Evolutionary conservation across 2,888 invertebrate genomes (phyloP).

Genomic region (Hipparchia sbordonii): DNA sequence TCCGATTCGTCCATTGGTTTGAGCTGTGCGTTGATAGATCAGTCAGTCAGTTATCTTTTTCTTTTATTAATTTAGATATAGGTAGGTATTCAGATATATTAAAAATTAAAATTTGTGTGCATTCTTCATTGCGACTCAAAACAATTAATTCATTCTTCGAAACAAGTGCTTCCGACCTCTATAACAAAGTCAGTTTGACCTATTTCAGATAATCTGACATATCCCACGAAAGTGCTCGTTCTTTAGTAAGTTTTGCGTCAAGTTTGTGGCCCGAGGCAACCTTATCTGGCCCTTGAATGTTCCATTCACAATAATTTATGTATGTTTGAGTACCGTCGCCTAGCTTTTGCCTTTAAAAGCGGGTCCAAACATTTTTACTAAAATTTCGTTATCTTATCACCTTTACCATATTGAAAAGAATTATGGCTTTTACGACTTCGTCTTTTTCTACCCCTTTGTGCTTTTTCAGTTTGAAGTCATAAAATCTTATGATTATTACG

Average conservation of each 20-base stretch:
- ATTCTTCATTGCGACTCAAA: too few relatives aligned
- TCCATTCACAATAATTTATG: conserved; percentile 77
- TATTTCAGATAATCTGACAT: conserved; percentile 53
- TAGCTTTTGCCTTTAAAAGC: conserved; percentile 34
- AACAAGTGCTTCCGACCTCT: neutral
- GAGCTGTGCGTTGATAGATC: too few relatives aligned
- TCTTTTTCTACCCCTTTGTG: neutral
- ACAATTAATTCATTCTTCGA: neutral
- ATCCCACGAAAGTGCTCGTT: conserved; percentile 67
- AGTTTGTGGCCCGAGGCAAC: conserved; percentile 56
- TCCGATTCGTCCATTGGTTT: too few relatives aligned
- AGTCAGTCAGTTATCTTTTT: too few relatives aligned
- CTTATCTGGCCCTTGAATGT: conserved; percentile 67
- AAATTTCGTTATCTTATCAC: conserved; percentile 42
- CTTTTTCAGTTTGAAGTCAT: neutral
- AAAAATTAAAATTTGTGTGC: too few relatives aligned
- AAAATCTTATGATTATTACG: neutral
- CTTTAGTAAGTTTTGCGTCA: conserved; percentile 62
- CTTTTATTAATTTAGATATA: too few relatives aligned
- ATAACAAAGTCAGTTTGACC: conserved; percentile 63
- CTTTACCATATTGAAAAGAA: conserved; percentile 34
- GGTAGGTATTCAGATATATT: too few relatives aligned
- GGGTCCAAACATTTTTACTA: conserved; percentile 37
- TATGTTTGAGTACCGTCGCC: conserved; percentile 49
- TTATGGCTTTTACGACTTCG: conserved; percentile 29